These are phyloP conservation scores for Glossophaga mutica DNA, from an alignment of 2,797 vertebrate species.

Conservation along the genomic window DNA sequence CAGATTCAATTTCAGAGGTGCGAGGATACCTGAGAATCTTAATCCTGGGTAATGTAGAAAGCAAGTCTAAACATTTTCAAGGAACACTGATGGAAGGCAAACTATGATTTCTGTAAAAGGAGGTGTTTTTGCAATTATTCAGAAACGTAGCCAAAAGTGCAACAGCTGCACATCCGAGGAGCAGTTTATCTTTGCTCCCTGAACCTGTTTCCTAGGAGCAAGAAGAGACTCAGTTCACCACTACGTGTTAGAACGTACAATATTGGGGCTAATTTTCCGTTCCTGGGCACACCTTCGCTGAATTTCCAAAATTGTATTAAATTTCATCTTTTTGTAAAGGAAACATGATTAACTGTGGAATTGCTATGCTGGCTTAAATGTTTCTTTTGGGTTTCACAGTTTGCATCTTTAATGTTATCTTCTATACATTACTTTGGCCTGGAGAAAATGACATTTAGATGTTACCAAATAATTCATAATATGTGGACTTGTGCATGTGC, in stretches of 20 bases:
- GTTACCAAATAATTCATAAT: background rate
- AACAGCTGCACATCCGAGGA: background rate
- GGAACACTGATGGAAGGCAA: background rate
- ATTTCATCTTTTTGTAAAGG: background rate
- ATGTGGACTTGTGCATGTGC: background rate
- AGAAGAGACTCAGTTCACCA: background rate
- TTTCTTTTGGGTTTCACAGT: background rate
- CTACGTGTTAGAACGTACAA: background rate
- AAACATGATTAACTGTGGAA: background rate
- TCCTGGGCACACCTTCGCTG: background rate
- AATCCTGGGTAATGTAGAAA: conserved; percentile 26
- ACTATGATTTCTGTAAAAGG: background rate
- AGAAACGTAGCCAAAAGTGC: background rate
- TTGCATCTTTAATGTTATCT: background rate
- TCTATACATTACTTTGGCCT: background rate
- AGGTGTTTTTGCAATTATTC: background rate
- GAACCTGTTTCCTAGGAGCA: background rate
- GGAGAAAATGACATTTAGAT: background rate
- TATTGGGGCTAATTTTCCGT: background rate
- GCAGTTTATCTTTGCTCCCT: background rate
- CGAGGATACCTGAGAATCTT: background rate
- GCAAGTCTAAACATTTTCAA: background rate
- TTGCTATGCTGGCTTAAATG: background rate
- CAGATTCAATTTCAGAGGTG: background rate
- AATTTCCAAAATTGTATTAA: conserved; percentile 3